A percentile compares a stretch with the other conserved stretches of the same genome.
phyloP scores from a whole-genome alignment of 2,113 vertebrate species.

The Merops nubicus region DNA sequence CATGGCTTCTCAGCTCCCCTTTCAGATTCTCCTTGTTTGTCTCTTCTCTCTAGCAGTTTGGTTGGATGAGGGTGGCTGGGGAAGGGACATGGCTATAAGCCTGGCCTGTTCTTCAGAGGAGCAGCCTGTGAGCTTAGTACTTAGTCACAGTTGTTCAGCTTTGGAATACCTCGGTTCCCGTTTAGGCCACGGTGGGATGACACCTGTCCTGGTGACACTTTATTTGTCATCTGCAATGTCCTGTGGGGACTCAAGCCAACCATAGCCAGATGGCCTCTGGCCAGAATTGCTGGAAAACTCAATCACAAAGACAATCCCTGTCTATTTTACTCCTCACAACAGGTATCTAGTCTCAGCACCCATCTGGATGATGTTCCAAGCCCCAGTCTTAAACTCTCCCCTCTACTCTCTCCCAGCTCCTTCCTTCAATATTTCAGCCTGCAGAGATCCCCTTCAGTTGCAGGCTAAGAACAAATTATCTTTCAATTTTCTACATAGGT shows the following conservation, averaged over 20 bases:
- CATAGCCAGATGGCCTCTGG: conserved; percentile 18
- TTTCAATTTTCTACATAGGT: background rate
- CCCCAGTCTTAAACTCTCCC: background rate
- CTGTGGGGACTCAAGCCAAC: background rate
- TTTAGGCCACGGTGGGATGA: background rate
- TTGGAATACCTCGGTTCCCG: background rate
- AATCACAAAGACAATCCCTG: background rate
- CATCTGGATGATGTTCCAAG: background rate
- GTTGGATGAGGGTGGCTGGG: background rate
- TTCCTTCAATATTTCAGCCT: background rate
- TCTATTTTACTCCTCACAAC: conserved; percentile 12
- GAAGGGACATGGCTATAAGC: background rate
- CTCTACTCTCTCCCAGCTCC: background rate
- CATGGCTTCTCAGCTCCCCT: background rate
- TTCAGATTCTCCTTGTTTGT: background rate
- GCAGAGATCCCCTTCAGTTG: background rate
- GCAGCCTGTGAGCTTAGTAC: background rate
- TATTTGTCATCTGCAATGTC: conserved; percentile 21
- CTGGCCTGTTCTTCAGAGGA: background rate
- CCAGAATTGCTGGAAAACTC: conserved; percentile 39
- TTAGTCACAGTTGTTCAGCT: background rate
- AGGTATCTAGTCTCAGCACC: background rate
- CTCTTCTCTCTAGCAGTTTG: background rate
- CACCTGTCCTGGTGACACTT: conserved; percentile 40
- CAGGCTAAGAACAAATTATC: background rate